These are phyloP conservation scores for Onchidella celtica DNA, from an alignment of 2,888 invertebrate genomes.

Conservation along the genomic window DNA sequence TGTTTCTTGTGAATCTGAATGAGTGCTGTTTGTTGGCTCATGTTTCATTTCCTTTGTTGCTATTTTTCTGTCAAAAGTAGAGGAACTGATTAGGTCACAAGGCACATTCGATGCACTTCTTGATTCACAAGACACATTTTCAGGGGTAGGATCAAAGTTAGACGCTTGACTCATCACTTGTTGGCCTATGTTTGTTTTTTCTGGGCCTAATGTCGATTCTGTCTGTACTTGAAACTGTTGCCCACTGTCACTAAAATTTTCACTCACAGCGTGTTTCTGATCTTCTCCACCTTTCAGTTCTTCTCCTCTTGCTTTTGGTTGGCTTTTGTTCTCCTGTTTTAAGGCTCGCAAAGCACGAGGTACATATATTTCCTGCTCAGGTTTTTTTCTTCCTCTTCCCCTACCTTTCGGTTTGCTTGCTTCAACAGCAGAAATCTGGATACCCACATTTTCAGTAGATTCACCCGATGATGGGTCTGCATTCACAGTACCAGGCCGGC, in stretches of 20 bases:
- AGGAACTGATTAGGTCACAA: no score
- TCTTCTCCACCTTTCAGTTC: not conserved
- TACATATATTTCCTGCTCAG: constrained; percentile 90
- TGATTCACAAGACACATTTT: not conserved
- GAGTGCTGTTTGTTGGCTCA: not conserved
- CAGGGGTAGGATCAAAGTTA: not conserved
- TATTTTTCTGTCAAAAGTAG: no score
- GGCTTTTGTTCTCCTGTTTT: constrained; percentile 18
- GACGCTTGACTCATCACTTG: not conserved
- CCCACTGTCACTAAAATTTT: not conserved
- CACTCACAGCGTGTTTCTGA: not conserved
- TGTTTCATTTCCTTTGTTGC: not conserved
- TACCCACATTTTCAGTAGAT: not conserved
- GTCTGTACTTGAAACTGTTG: no score
- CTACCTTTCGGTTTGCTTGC: constrained; percentile 30
- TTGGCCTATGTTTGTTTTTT: not conserved
- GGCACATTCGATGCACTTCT: not conserved
- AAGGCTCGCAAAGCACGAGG: constrained; percentile 83
- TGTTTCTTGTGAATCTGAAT: constrained; percentile 4
- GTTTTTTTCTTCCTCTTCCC: constrained; percentile 72
- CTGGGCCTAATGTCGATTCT: no score
- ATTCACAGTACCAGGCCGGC: not conserved
- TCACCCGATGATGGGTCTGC: not conserved
- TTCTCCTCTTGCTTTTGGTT: not conserved
- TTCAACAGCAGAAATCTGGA: not conserved